Evolutionary conservation across 2,797 vertebrate genomes (phyloP), one percentile per base, ranked within the genome.

Genomic region (Corythornis leucogaster): DNA sequence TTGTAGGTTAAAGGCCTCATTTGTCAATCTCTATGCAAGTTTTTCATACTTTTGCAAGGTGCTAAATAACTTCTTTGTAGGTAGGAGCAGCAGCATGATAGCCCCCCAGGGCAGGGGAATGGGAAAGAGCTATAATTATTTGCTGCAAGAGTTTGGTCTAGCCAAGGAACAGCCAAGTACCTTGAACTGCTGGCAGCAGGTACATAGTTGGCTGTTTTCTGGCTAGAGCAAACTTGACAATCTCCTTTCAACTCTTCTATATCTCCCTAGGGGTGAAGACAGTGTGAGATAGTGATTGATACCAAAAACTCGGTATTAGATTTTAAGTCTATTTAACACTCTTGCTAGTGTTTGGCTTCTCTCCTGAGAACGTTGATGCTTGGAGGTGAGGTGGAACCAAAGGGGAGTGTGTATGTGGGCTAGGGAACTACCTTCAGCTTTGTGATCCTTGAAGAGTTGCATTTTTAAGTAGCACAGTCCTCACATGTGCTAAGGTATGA

Each of bases 51-150:
- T 92, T 22, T 67, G 35, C 33, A 74, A 75, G 38, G 42, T 25
- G 19, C 30, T 89, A 58, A 90, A 66, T 81, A 38, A 48, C 12
- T 53, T 40, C 55, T 94, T 86, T 84, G 75, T 40, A 67, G 78
- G 7, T 69, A 73, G 80, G 59, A 91, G 74, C 55, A 76, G 42
- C 51, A 69, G 43, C 22, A 5, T 16, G 48, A 26, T 24, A 30
- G 48, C 35, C 31, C 74, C 28, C 17, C 51, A 17, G 77, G 92
- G 63, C 57, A 81, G 40, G 35, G 89, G 46, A 80, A 74, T 30
- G 78, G 35, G 63, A 28, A 86, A 63, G 80, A 92, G 20, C 75
- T 90, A 70, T 81, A 81, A 84, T 84, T 91, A 93, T 53, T 86
- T 80, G 30, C 85, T 85, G 63, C 46, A 83, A 51, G 67, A 86